Percentiles rank a stretch among this genome's conserved stretches.
Conservation (phyloP, 2,113 vertebrate species). For the Seriola aureovittata region DNA sequence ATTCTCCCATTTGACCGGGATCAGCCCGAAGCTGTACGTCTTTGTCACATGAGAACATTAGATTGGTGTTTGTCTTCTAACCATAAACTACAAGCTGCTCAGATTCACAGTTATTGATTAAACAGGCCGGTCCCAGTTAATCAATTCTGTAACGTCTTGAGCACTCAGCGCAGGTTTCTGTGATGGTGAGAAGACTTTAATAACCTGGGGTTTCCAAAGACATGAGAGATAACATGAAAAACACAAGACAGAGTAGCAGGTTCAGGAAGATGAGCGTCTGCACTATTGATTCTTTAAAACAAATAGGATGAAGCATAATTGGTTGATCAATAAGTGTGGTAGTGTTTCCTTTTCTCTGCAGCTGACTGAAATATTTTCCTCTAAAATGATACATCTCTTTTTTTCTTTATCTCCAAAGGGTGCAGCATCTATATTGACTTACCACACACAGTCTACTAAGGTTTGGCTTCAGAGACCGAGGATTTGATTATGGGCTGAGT, state of each 20-base stretch:
- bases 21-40: slow-evolving; percentile 3
- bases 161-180: not conserved
- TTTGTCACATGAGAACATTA: slow-evolving; percentile 14
- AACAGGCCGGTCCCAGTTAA: not conserved
- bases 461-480: not conserved
- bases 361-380: not conserved
- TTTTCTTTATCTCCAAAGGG: not conserved
- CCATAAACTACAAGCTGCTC: not conserved
- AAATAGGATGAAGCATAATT: not conserved
- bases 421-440: slow-evolving; percentile 2
- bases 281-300: not conserved
- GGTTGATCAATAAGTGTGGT: not conserved
- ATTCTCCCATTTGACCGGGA: not conserved
- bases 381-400: not conserved
- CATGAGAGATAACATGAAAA: not conserved
- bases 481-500: slow-evolving; percentile 25
- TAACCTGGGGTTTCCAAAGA: not conserved
- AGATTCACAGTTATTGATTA: slow-evolving; percentile 12
- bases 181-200: not conserved
- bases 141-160: not conserved
- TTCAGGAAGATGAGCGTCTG: not conserved
- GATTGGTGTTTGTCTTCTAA: not conserved
- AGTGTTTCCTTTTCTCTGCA: not conserved
- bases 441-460: not conserved
- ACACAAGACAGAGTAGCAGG: not conserved